A percentile compares a stretch with the other conserved stretches of the same genome.
These are phyloP conservation scores for Heliconius ethilla DNA, from an alignment of 2,888 invertebrate genomes.

Conservation along the genomic window DNA sequence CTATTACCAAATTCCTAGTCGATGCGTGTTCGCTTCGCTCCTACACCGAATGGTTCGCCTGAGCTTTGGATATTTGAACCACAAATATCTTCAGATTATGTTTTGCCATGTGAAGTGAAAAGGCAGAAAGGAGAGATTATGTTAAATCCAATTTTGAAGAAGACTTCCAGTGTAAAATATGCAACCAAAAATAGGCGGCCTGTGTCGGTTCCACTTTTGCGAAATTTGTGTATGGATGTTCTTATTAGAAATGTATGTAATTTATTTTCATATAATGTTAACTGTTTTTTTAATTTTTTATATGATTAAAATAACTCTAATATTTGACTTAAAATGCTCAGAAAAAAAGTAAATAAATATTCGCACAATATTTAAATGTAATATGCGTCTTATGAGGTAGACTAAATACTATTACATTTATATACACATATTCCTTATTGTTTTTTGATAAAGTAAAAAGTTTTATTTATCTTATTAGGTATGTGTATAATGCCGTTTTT, in stretches of 20 bases:
- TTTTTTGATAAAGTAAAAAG: neutral
- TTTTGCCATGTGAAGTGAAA: slow-evolving; percentile 35
- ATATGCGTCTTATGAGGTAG: no score
- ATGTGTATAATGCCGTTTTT: neutral
- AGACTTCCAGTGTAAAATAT: slow-evolving; percentile 40
- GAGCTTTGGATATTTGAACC: slow-evolving; percentile 49
- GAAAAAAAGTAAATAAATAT: no score
- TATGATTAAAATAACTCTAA: no score
- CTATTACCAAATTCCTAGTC: slow-evolving; percentile 36
- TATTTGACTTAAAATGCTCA: no score
- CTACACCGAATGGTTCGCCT: slow-evolving; percentile 64
- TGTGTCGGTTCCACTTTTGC: slow-evolving; percentile 68
- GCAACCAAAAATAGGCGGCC: slow-evolving; percentile 61
- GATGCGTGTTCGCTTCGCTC: slow-evolving; percentile 73
- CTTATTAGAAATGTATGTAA: slow-evolving; percentile 80
- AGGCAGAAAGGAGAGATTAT: slow-evolving; percentile 33
- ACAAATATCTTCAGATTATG: slow-evolving; percentile 16
- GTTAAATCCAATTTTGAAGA: slow-evolving; percentile 42
- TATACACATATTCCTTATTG: neutral
- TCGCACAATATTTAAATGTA: no score
- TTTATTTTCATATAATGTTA: neutral
- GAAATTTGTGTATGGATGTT: slow-evolving; percentile 80
- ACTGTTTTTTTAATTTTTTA: no score
- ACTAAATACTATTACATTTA: no score
- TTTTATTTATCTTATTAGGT: neutral